phyloP scores from a whole-genome alignment of 2,888 invertebrate species.

The Trissolcus japonicus region DNA sequence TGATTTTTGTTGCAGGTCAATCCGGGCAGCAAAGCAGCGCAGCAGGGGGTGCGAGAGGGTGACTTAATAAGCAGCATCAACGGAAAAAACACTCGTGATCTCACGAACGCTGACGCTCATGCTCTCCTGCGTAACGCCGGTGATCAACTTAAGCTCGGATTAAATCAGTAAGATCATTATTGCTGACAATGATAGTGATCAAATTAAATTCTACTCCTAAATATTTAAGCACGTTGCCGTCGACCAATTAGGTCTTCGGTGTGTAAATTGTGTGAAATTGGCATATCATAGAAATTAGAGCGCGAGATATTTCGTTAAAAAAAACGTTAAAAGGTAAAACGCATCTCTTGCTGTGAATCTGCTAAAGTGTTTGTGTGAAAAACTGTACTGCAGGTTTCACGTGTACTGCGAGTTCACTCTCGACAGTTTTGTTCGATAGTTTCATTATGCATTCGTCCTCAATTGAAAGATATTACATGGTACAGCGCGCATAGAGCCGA shows the following conservation, averaged over 20 bases:
- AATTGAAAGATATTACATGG: conserved; percentile 56
- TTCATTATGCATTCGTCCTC: conserved; percentile 50
- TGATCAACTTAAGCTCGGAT: conserved; percentile 81
- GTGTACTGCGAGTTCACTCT: conserved; percentile 24
- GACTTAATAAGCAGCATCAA: conserved; percentile 89
- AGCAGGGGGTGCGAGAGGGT: conserved; percentile 87
- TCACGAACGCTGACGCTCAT: conserved; percentile 85
- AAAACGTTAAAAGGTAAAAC: not conserved
- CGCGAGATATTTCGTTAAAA: not conserved
- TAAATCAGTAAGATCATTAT: conserved; percentile 83
- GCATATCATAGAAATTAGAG: no score
- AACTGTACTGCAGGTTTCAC: conserved; percentile 21
- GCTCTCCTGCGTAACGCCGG: conserved; percentile 85
- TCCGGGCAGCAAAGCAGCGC: conserved; percentile 90
- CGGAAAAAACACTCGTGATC: conserved; percentile 81
- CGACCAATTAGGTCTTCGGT: conserved; percentile 16
- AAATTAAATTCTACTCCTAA: conserved; percentile 1
- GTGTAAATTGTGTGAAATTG: no score
- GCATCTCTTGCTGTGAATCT: conserved; percentile 3
- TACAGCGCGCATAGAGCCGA: conserved; percentile 46
- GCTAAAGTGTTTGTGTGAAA: conserved; percentile 9
- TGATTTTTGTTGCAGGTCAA: conserved; percentile 83
- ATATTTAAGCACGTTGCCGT: conserved; percentile 31
- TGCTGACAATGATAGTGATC: conserved; percentile 32
- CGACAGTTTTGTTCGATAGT: conserved; percentile 36